Percentiles rank a stretch among this genome's conserved stretches.
Conservation (phyloP, 2,888 invertebrate genomes). For the Hermaeophaga mercurialis region DNA sequence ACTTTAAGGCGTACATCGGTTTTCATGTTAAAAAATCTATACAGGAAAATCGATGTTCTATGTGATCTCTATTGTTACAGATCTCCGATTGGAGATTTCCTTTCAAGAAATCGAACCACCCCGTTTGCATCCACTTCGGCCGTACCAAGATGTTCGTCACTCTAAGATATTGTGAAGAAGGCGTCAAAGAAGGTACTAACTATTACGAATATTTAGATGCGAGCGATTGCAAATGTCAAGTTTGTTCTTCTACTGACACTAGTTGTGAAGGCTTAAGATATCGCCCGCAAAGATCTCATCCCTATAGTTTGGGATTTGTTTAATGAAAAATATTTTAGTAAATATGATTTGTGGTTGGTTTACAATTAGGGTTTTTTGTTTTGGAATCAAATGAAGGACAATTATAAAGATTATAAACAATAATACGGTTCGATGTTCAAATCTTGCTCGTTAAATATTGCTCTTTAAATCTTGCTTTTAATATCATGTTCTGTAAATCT, state of each 20-base stretch:
- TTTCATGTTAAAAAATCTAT: background rate
- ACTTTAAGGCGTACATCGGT: too few species aligned
- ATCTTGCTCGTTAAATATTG: too few species aligned
- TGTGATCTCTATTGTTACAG: constrained; percentile 58
- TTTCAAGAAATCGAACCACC: constrained; percentile 83
- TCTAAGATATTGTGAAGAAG: constrained; percentile 76
- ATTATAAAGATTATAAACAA: too few species aligned
- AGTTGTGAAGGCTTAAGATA: constrained; percentile 71
- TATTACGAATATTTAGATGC: constrained; percentile 81
- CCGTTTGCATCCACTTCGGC: constrained; percentile 81
- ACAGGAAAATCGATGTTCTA: background rate
- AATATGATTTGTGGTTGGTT: background rate
- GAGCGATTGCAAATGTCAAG: constrained; percentile 73
- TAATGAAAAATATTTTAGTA: constrained; percentile 3
- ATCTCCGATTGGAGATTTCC: constrained; percentile 89
- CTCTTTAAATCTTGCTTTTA: too few species aligned
- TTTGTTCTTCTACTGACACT: constrained; percentile 71
- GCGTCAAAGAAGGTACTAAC: constrained; percentile 67
- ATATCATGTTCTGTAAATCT: too few species aligned
- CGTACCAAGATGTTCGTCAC: constrained; percentile 68
- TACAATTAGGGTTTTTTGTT: too few species aligned
- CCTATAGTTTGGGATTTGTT: constrained; percentile 49
- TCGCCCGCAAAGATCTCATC: constrained; percentile 57
- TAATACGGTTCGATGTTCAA: too few species aligned
- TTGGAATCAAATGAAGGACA: too few species aligned